Base-by-base conservation (phyloP, 1,140 invertebrate genomes). In the Monochamus saltuarius region DNA sequence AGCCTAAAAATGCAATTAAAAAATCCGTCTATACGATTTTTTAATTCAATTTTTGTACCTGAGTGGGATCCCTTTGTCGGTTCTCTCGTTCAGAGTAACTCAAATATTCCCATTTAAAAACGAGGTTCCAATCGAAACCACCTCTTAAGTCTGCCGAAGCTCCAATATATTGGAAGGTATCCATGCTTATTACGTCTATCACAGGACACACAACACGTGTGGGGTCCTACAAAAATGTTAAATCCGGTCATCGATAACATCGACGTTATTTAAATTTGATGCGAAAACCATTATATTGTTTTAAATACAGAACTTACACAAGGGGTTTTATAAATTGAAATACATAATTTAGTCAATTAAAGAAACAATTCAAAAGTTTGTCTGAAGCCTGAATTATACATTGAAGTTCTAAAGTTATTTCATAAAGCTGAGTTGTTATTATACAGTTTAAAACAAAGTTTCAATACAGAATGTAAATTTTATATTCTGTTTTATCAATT, bases 101-200 rank as follows among this genome's bases (percentile, higher is more conserved):
- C 53, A 99, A 84, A 74, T 95, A 94, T 74, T 98, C 95, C 96
- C 94, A 97, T 80, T 97, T 93, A 75, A 88, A 88, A 43, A 96
- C 95, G 34, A 98, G 81, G 80, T 97, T 98, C 96, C 96, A 99
- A 79, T 98, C 95, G 78, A 99, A 99, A 11, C 95, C 95, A 51
- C 94, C 91, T 60, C 94, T 84, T 34, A 96, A 80, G 79, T 96
- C 90, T 6, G 94, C 89, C 29, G 91, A 95, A 10, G 91, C 94
- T 7, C 90, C 93, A 56, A 97, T 95, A 78, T 97, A 99, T 78
- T 96, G 91, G 74, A 98, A 98, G n/a, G 90, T 94, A 73, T 97
- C 94, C 89, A 98, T 97, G 77, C 93, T 95, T 63, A 99, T 98
- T 8, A 98, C 95, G 77, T 99, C 96, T 69, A 99, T 98, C 8